Percentiles rank a stretch among this genome's conserved stretches.
phyloP scores from a whole-genome alignment of 2,888 invertebrate species.

The Drosophila demipolita region DNA sequence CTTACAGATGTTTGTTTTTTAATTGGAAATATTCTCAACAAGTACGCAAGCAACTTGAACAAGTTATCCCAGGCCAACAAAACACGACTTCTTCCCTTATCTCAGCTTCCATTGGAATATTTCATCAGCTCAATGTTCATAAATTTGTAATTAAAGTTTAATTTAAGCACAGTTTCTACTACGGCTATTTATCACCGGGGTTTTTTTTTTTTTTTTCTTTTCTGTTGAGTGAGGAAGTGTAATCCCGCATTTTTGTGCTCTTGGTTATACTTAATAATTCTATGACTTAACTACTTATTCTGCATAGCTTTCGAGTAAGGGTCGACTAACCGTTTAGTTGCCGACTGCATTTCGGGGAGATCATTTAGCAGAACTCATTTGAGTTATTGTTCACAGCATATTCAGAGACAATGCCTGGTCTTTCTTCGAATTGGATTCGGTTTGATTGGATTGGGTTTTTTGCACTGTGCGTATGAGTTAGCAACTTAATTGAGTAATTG shows the following conservation, averaged over 20 bases:
- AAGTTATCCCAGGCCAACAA: background rate
- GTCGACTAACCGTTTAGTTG: background rate
- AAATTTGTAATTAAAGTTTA: slow-evolving; percentile 4
- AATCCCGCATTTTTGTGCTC: background rate
- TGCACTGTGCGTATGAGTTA: slow-evolving; percentile 43
- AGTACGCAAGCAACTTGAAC: background rate
- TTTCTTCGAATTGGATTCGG: slow-evolving; percentile 1
- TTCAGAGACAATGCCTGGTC: background rate
- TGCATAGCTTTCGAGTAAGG: background rate
- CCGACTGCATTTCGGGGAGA: background rate
- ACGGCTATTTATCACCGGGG: background rate
- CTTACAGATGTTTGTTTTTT: background rate
- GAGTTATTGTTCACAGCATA: background rate
- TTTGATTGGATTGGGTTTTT: background rate
- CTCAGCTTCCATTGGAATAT: background rate
- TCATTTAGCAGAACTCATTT: background rate
- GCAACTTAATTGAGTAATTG: slow-evolving; percentile 68
- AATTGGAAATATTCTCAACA: background rate
- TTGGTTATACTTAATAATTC: background rate
- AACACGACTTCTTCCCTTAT: background rate
- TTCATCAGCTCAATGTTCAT: background rate
- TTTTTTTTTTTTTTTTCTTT: background rate
- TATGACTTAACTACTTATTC: background rate
- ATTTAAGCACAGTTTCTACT: background rate
- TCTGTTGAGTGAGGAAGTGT: background rate